These are phyloP conservation scores for Nasua narica DNA, from an alignment of 2,797 vertebrate species.

Conservation along the genomic window DNA sequence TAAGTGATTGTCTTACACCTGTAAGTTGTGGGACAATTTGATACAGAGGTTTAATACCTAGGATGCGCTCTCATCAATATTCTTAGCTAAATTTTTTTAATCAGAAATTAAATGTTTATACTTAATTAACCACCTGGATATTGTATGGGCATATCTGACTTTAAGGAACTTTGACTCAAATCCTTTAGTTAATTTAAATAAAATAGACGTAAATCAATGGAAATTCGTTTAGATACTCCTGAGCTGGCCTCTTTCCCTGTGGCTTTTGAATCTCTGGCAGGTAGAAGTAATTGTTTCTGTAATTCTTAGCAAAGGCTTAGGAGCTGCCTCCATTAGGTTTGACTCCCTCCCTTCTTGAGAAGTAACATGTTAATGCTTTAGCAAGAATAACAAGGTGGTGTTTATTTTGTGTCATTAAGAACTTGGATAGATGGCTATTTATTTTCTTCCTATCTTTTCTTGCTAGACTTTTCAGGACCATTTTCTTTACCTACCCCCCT, in stretches of 20 bases:
- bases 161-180: not conserved
- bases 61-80: not conserved
- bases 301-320: not conserved
- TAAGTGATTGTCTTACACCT: not conserved
- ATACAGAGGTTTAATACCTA: not conserved
- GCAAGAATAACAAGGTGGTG: not conserved
- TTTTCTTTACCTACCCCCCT: not conserved
- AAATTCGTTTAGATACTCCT: not conserved
- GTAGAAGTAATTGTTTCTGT: not conserved
- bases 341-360: not conserved
- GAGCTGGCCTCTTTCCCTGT: not conserved
- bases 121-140: not conserved
- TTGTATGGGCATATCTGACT: not conserved
- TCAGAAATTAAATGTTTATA: not conserved
- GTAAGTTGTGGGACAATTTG: not conserved
- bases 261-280: not conserved
- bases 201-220: not conserved
- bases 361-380: not conserved
- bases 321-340: not conserved
- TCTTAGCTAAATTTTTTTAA: not conserved
- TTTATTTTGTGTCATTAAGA: not conserved
- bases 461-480: not conserved
- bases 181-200: not conserved
- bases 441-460: not conserved
- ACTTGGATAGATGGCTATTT: rapidly evolving